These are phyloP conservation scores for Manis crassicaudata DNA, from an alignment of 2,797 vertebrate species.

Conservation along the genomic window DNA sequence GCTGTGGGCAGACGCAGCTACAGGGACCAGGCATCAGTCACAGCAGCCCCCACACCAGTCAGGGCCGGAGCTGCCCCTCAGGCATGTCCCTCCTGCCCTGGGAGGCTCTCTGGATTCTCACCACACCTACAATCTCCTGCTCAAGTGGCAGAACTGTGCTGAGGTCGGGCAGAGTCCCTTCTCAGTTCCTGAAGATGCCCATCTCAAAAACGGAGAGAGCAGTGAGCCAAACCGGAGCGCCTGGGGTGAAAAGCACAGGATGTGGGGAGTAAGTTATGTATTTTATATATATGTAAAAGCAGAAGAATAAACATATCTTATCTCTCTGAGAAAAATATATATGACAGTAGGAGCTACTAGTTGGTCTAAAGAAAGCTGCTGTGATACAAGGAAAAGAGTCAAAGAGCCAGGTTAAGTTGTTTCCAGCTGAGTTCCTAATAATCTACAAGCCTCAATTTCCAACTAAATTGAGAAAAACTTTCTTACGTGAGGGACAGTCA, in stretches of 20 bases:
- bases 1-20: not conserved
- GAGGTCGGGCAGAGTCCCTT: not conserved
- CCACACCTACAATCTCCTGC: not conserved
- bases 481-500: not conserved
- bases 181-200: not conserved
- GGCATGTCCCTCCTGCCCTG: not conserved
- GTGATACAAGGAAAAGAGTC: not conserved
- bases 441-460: not conserved
- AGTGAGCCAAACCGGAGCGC: too few relatives aligned
- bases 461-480: not conserved
- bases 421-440: not conserved
- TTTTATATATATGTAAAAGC: not conserved
- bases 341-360: not conserved
- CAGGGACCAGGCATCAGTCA: not conserved
- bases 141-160: not conserved
- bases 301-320: not conserved
- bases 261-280: not conserved
- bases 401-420: not conserved
- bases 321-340: not conserved
- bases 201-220: too few relatives aligned
- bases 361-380: not conserved
- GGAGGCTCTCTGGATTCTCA: not conserved
- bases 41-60: not conserved
- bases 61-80: not conserved
- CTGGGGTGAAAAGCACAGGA: not conserved